Conservation (phyloP, 2,797 vertebrate genomes). For the Cheirogaleus major region DNA sequence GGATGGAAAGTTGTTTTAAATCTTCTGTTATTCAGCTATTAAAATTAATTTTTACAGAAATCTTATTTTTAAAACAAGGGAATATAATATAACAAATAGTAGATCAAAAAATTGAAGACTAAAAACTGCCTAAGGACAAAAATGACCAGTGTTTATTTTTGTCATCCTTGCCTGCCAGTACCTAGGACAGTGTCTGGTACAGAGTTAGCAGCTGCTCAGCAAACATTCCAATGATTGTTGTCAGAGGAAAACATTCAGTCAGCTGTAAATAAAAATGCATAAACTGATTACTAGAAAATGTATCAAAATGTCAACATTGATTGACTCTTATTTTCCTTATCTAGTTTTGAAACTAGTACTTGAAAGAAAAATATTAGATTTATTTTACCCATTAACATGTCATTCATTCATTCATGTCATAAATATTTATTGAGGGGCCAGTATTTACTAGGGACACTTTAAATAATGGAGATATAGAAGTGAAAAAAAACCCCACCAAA, state of each 20-base stretch:
- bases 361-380: neutral
- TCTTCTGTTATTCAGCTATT: neutral
- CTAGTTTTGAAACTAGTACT: neutral
- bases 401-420: slow-evolving; percentile 5
- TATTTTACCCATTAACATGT: neutral
- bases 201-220: neutral
- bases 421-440: neutral
- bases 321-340: neutral
- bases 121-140: neutral
- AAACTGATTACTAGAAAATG: neutral
- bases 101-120: neutral
- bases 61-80: neutral
- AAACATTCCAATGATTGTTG: neutral
- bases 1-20: neutral
- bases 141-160: neutral
- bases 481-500: neutral
- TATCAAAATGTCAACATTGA: neutral
- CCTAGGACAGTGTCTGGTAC: neutral
- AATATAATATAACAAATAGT: neutral
- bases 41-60: neutral
- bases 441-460: neutral
- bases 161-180: neutral
- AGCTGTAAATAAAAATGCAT: neutral
- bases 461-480: neutral
- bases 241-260: neutral